Evolutionary conservation across 2,113 vertebrate genomes (phyloP).

Genomic region (Saccopteryx leptura): DNA sequence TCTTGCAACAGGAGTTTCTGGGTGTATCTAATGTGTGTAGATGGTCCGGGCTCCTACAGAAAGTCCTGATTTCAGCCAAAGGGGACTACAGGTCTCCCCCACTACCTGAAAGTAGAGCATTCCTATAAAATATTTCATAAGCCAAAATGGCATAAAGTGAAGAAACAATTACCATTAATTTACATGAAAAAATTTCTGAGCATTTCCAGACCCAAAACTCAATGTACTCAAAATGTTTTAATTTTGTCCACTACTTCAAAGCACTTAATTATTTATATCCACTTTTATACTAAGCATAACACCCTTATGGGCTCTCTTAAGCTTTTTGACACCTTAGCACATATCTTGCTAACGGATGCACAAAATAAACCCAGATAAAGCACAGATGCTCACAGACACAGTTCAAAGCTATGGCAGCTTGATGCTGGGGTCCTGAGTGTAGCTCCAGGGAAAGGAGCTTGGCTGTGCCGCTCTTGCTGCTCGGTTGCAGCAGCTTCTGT

Average conservation of each 20-base stretch:
- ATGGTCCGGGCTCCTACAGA: neutral
- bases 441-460: neutral
- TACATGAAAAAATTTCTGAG: neutral
- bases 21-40: neutral
- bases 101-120: neutral
- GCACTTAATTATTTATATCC: neutral
- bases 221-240: neutral
- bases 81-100: neutral
- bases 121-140: neutral
- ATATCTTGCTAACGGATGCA: neutral
- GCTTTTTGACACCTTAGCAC: conserved; percentile 9
- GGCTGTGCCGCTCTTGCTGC: neutral
- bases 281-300: neutral
- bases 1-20: neutral
- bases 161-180: neutral
- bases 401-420: neutral
- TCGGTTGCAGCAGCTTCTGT: neutral
- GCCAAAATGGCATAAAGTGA: neutral
- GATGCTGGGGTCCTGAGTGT: neutral
- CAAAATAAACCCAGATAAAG: neutral
- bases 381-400: neutral
- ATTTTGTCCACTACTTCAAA: neutral
- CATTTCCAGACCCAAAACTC: neutral
- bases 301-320: neutral
- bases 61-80: neutral